Conservation (phyloP, 2,888 invertebrate genomes). For the Halictus ligatus region DNA sequence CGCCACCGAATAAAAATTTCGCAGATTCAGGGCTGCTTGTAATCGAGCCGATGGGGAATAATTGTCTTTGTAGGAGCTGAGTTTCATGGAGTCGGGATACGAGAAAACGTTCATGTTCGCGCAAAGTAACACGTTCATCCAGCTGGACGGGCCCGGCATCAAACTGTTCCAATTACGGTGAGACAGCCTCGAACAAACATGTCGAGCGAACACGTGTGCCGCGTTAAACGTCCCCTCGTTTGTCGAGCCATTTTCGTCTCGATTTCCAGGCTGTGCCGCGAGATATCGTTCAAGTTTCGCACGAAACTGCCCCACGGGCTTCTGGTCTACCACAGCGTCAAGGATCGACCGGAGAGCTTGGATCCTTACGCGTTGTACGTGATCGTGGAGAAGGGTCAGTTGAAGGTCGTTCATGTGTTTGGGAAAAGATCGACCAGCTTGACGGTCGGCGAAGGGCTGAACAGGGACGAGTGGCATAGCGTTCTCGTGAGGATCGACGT, state of each 20-base stretch:
- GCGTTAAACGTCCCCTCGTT: background rate
- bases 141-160: slow-evolving; percentile 95
- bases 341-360: slow-evolving; percentile 91
- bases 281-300: slow-evolving; percentile 95
- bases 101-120: slow-evolving; percentile 96
- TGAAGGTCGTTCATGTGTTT: slow-evolving; percentile 96
- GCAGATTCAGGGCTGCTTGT: background rate
- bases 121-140: slow-evolving; percentile 95
- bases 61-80: slow-evolving; percentile 87
- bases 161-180: slow-evolving; percentile 95
- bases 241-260: slow-evolving; percentile 9
- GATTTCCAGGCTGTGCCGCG: slow-evolving; percentile 90
- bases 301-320: slow-evolving; percentile 95
- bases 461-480: slow-evolving; percentile 95
- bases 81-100: slow-evolving; percentile 94
- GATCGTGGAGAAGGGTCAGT: slow-evolving; percentile 95
- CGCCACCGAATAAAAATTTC: too few relatives aligned
- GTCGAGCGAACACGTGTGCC: background rate
- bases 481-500: slow-evolving; percentile 95
- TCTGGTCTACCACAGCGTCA: slow-evolving; percentile 95
- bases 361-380: slow-evolving; percentile 96
- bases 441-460: slow-evolving; percentile 94
- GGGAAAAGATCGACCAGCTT: slow-evolving; percentile 94
- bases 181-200: slow-evolving; percentile 59
- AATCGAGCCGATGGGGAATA: background rate